Evolutionary conservation across 2,888 invertebrate genomes (phyloP).

Genomic region (Cacoxenus indagator): DNA sequence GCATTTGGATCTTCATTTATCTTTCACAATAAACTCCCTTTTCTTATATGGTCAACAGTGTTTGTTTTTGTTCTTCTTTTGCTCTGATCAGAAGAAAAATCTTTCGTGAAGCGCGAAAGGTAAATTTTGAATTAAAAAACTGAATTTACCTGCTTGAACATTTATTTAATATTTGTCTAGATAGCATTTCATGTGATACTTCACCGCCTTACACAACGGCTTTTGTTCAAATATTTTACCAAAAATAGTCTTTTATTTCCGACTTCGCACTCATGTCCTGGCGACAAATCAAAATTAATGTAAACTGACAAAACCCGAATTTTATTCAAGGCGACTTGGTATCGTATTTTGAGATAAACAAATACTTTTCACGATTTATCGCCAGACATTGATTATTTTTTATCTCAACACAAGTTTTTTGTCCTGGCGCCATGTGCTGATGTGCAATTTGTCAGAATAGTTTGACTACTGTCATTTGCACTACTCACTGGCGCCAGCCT

Average conservation of each 20-base stretch:
- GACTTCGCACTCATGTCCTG: neutral
- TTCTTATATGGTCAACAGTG: neutral
- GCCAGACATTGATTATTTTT: neutral
- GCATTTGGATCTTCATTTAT: neutral
- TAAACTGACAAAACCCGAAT: neutral
- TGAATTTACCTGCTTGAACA: neutral
- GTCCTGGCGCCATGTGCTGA: neutral
- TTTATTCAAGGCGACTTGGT: neutral
- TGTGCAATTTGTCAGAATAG: constrained; percentile 9
- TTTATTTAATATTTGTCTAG: too few relatives aligned
- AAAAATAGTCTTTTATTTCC: neutral
- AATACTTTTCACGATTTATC: neutral
- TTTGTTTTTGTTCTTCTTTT: neutral
- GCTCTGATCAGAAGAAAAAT: neutral
- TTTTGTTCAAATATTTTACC: neutral
- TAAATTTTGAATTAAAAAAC: neutral
- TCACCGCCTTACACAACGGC: too few relatives aligned
- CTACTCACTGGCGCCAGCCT: neutral
- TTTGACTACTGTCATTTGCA: neutral
- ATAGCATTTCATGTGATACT: too few relatives aligned
- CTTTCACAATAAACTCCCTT: neutral
- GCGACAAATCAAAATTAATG: neutral
- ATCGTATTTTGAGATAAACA: neutral
- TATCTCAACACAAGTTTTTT: neutral
- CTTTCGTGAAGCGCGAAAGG: neutral